A percentile compares a stretch with the other conserved stretches of the same genome.
phyloP scores from a whole-genome alignment of 2,113 vertebrate species.

The Serilophus lunatus region DNA sequence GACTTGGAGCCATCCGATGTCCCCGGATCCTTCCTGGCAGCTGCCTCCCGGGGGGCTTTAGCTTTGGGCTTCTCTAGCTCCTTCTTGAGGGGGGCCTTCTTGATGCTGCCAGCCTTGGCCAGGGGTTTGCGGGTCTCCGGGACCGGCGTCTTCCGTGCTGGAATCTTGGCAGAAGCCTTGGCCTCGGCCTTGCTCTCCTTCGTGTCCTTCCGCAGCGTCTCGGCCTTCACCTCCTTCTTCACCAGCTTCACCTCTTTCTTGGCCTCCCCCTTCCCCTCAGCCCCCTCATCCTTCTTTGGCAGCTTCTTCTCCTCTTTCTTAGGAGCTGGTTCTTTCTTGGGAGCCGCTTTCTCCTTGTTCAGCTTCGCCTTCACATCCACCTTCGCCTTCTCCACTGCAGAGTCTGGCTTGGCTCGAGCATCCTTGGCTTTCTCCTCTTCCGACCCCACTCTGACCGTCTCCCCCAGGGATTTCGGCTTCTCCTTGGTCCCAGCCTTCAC shows the following conservation, averaged over 20 bases:
- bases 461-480: conserved; percentile 47
- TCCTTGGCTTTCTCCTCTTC: conserved; percentile 76
- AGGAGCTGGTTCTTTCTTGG: conserved; percentile 66
- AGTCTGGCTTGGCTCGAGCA: conserved; percentile 23
- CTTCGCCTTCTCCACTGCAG: conserved; percentile 62
- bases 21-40: background rate
- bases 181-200: conserved; percentile 74
- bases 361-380: conserved; percentile 61
- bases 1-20: conserved; percentile 35
- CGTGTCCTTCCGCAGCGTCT: conserved; percentile 13
- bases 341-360: conserved; percentile 71
- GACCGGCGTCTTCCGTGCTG: background rate
- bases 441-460: conserved; percentile 13
- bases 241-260: conserved; percentile 42
- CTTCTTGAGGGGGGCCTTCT: conserved; percentile 35
- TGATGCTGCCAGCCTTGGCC: conserved; percentile 48
- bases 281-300: conserved; percentile 38
- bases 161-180: conserved; percentile 63
- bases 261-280: conserved; percentile 39
- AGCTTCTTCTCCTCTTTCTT: conserved; percentile 74
- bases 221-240: conserved; percentile 76
- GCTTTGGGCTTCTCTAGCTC: conserved; percentile 46
- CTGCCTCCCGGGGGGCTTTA: background rate
- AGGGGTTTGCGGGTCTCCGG: background rate
- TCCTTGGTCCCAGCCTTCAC: conserved; percentile 59